Percentiles rank a stretch among this genome's conserved stretches.
These are phyloP conservation scores for Pristis pectinata DNA, from an alignment of 2,797 vertebrate species.

Conservation along the genomic window DNA sequence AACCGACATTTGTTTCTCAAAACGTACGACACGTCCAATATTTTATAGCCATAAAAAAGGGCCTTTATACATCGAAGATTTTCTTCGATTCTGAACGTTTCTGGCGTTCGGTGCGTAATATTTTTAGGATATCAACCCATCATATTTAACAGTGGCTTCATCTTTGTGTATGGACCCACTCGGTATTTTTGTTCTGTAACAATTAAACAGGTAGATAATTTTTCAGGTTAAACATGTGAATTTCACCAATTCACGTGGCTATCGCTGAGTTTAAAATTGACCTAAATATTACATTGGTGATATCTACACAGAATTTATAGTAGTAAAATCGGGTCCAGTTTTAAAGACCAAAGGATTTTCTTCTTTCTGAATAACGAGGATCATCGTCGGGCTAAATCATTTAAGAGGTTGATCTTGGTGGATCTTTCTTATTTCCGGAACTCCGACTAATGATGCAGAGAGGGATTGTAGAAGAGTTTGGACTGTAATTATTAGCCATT, in stretches of 20 bases:
- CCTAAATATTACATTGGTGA: not conserved
- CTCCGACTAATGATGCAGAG: conserved; percentile 51
- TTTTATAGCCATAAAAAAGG: not conserved
- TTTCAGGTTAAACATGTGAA: not conserved
- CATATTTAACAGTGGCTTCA: not conserved
- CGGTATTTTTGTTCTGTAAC: not conserved
- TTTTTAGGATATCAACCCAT: not conserved
- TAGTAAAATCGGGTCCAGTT: not conserved
- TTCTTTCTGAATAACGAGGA: not conserved
- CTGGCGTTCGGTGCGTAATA: not conserved
- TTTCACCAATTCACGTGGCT: not conserved
- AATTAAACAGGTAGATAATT: not conserved
- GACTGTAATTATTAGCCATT: conserved; percentile 85
- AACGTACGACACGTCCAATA: conserved; percentile 27
- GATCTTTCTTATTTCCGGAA: conserved; percentile 23
- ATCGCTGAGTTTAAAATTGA: not conserved
- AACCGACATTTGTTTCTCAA: conserved; percentile 18
- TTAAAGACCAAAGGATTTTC: not conserved
- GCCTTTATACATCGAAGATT: not conserved
- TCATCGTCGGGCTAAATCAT: not conserved
- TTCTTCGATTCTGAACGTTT: not conserved
- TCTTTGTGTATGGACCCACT: not conserved
- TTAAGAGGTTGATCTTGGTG: conserved; percentile 7
- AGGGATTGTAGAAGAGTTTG: conserved; percentile 50
- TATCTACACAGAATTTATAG: not conserved